phyloP scores from a whole-genome alignment of 2,113 vertebrate species.

The Sylvia atricapilla region DNA sequence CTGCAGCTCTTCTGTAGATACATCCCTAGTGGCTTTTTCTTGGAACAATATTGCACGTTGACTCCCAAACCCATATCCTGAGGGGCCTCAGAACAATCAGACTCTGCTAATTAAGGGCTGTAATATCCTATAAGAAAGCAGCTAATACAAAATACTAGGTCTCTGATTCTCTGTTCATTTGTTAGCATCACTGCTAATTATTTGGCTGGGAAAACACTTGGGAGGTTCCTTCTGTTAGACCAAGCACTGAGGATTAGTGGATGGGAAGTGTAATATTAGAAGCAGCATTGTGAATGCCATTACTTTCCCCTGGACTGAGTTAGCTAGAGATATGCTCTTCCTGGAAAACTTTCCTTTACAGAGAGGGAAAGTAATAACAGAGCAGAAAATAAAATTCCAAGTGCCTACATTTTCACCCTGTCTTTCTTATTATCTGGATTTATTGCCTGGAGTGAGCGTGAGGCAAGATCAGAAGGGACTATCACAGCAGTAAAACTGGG shows the following conservation, averaged over 20 bases:
- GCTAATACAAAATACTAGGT: not conserved
- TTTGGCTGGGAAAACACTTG: not conserved
- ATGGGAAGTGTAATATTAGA: conserved; percentile 11
- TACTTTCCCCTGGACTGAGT: not conserved
- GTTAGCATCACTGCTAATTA: not conserved
- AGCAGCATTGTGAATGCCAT: not conserved
- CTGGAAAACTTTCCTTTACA: not conserved
- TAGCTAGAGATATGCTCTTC: not conserved
- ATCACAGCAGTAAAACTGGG: not conserved
- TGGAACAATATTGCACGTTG: not conserved
- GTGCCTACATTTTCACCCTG: not conserved
- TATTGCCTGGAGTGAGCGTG: not conserved
- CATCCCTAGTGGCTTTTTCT: not conserved
- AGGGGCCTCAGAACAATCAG: not conserved
- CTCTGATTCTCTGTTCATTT: not conserved
- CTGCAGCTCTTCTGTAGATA: not conserved
- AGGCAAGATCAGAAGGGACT: not conserved
- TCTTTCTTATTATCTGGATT: not conserved
- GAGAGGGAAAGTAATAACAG: not conserved
- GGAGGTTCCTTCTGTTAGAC: not conserved
- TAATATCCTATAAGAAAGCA: not conserved
- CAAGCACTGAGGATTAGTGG: not conserved
- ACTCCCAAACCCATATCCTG: not conserved
- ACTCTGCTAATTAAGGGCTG: not conserved
- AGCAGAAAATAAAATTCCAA: not conserved